phyloP scores from a whole-genome alignment of 2,113 vertebrate species.

The Talpa occidentalis region DNA sequence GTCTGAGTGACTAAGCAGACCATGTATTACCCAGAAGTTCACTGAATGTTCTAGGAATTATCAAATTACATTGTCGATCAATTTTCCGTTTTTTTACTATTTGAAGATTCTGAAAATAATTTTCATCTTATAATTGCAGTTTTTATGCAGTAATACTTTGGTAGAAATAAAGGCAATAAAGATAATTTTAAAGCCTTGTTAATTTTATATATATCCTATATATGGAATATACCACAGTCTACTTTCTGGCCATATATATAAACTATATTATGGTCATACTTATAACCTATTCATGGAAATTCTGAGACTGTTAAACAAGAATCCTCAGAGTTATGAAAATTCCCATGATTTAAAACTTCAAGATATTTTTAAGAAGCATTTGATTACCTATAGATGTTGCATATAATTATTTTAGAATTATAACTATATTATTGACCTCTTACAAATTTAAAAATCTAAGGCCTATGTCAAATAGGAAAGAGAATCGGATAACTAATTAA shows the following conservation, averaged over 20 bases:
- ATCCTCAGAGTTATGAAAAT: background rate
- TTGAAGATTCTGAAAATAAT: background rate
- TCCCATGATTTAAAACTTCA: background rate
- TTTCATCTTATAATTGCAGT: background rate
- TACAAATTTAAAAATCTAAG: background rate
- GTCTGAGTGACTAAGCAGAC: background rate
- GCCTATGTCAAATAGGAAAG: background rate
- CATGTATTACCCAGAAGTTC: background rate
- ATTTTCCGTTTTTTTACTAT: background rate
- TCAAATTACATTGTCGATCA: background rate
- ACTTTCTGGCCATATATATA: too few relatives aligned
- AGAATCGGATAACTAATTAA: background rate
- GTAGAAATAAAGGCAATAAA: background rate
- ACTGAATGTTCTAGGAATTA: background rate
- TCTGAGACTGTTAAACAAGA: background rate
- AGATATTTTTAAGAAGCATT: slow-evolving; percentile 29
- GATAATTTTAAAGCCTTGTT: background rate
- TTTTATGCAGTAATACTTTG: background rate
- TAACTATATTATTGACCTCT: background rate
- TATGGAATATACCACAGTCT: too few relatives aligned
- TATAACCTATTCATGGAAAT: background rate
- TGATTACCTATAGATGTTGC: background rate
- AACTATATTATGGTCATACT: too few relatives aligned
- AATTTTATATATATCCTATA: background rate
- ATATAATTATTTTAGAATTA: slow-evolving; percentile 18